Evolutionary conservation across 2,888 invertebrate species (phyloP), one percentile per base, ranked within the genome.

Genomic region (Eilema caniola): DNA sequence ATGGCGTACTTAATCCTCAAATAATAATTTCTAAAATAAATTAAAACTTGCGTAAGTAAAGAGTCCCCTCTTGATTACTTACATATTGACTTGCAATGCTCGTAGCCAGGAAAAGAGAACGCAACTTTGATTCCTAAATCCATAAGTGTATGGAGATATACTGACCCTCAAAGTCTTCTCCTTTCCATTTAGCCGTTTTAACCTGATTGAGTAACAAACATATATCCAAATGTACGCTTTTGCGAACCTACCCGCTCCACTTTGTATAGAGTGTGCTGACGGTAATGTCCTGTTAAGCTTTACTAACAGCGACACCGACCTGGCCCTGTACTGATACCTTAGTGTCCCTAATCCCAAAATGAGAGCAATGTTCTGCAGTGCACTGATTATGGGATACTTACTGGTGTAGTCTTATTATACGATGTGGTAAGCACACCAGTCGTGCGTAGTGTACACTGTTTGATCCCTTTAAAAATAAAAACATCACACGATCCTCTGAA

Each of bases 401-500:
- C n/a, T 2, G 10, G 2, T n/a, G 10, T 10, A n/a, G 20, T 53
- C 53, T n/a, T 53, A 53, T 20, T 53, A 53, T 53, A n/a, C 53
- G 53, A n/a, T 53, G 53, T 53, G 47, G 47, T 53, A 53, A 53
- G 10, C 53, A 10, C 3, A 41, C 25, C 11, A 47, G 11, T 41
- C n/a, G 23, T n/a, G 62, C 37, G 56, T 66, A 28, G 41, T 64
- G 24, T 65, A 57, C 28, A 71, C 28, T 69, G 53, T n/a, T n/a
- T 37, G 59, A 66, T 70, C 59, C 62, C 59, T 66, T 65, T n/a
- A 72, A 67, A 73, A 70, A 74, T 66, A 74, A 76, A 74, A 84
- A 81, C 84, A 82, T 86, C 84, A 87, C 86, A 79, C 85, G 86
- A 73, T 62, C 69, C 53, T 81, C 82, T 70, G 70, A 73, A 81